Evolutionary conservation across 2,113 vertebrate genomes (phyloP).

Genomic region (Myrmecophaga tridactyla): DNA sequence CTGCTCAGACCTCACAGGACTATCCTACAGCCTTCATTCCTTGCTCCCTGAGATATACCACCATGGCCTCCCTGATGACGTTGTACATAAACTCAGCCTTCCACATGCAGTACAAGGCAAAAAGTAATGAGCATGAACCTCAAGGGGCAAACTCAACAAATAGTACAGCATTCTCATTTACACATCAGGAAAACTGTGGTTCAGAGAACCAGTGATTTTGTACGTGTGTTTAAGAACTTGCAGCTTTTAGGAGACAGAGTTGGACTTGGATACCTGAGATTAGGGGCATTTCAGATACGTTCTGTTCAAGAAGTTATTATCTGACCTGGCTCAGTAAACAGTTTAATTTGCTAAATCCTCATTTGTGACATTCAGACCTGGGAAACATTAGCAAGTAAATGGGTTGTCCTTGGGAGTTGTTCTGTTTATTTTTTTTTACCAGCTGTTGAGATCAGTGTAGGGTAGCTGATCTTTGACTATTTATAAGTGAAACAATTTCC

Average conservation of each 20-base stretch:
- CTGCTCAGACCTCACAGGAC: not conserved
- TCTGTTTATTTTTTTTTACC: not conserved
- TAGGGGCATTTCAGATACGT: not conserved
- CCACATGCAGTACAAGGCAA: not conserved
- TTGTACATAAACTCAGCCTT: not conserved
- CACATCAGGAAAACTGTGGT: not conserved
- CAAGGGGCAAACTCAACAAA: rapidly evolving
- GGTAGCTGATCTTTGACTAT: not conserved
- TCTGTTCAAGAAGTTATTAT: slow-evolving; percentile 33
- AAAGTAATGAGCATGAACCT: not conserved
- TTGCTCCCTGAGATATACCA: not conserved
- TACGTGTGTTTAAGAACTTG: not conserved
- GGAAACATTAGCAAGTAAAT: not conserved
- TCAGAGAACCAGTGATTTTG: not conserved
- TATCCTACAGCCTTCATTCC: not conserved
- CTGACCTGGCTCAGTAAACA: not conserved
- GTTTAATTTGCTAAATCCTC: slow-evolving; percentile 38
- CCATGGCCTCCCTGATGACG: no score
- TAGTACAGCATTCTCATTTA: not conserved
- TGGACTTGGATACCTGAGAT: not conserved
- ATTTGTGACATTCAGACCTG: slow-evolving; percentile 24
- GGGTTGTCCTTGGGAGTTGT: not conserved
- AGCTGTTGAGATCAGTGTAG: not conserved
- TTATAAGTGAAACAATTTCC: not conserved
- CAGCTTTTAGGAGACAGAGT: not conserved